phyloP scores from a whole-genome alignment of 2,888 invertebrate species.

The Myopa tessellatipennis region DNA sequence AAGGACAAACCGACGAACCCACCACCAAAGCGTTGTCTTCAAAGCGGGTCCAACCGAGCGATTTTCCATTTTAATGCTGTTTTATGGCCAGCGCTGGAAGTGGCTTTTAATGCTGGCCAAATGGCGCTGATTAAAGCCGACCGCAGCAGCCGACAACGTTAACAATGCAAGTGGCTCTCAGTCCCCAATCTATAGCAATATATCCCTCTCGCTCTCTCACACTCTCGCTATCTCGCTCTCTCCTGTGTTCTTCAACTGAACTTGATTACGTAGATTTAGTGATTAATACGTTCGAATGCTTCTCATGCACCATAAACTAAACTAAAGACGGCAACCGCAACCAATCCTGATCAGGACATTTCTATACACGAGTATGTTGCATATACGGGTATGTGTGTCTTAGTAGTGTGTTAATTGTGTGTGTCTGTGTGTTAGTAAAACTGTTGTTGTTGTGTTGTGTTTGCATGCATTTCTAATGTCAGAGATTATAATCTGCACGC shows the following conservation, averaged over 20 bases:
- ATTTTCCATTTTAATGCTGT: slow-evolving; percentile 18
- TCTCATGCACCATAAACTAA: slow-evolving; percentile 37
- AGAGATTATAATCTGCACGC: no score
- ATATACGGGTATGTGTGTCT: no score
- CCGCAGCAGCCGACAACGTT: background rate
- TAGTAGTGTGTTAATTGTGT: no score
- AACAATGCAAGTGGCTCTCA: background rate
- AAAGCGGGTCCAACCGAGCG: no score
- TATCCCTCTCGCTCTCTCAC: background rate
- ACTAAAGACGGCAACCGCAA: background rate
- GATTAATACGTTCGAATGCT: slow-evolving; percentile 32
- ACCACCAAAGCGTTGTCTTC: no score
- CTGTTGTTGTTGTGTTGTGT: no score
- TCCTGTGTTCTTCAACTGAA: background rate
- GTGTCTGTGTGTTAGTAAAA: no score
- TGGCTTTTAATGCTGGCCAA: slow-evolving; percentile 31
- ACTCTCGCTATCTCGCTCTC: background rate
- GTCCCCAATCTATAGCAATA: background rate
- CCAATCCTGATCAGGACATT: background rate
- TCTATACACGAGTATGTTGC: background rate
- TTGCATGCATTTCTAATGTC: no score
- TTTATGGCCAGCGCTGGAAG: slow-evolving; percentile 32
- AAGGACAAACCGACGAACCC: no score
- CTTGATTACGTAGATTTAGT: slow-evolving; percentile 6
- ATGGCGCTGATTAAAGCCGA: background rate